phyloP scores from a whole-genome alignment of 2,797 vertebrate species.

The Xiphorhynchus erythropygius region DNA sequence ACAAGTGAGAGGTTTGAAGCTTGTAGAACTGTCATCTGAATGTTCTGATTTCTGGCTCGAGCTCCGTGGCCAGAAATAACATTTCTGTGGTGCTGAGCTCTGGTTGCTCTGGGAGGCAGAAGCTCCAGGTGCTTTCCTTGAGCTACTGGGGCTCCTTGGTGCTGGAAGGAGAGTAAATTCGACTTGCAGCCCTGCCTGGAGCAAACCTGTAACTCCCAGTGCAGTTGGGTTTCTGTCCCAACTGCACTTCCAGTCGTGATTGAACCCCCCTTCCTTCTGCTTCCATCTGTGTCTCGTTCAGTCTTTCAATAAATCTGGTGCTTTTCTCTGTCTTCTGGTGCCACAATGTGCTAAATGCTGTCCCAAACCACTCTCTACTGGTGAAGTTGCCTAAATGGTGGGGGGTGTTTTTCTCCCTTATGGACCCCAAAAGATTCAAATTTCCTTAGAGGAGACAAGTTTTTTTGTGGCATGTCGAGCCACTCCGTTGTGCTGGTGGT shows the following conservation, averaged over 20 bases:
- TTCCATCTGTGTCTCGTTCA: neutral
- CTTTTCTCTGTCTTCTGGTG: neutral
- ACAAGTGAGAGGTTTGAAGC: neutral
- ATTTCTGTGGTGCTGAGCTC: neutral
- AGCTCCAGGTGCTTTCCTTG: neutral
- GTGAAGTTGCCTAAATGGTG: neutral
- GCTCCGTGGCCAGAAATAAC: neutral
- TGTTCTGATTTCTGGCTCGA: slow-evolving; percentile 27
- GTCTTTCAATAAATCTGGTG: neutral
- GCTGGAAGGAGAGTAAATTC: neutral
- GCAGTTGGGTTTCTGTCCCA: neutral
- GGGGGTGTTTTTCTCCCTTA: neutral
- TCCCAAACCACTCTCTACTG: neutral
- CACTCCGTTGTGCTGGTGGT: neutral
- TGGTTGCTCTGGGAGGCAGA: neutral
- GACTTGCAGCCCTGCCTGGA: neutral
- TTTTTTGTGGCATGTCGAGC: neutral
- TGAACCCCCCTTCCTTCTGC: slow-evolving; percentile 2
- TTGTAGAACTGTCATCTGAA: neutral
- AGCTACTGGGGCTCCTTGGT: neutral
- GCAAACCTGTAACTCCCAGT: neutral
- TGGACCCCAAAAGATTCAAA: neutral
- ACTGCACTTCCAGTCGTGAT: neutral
- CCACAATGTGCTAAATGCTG: neutral
- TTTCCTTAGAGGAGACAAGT: neutral